Evolutionary conservation across 2,113 vertebrate genomes (phyloP).

Genomic region (Candoia aspera): DNA sequence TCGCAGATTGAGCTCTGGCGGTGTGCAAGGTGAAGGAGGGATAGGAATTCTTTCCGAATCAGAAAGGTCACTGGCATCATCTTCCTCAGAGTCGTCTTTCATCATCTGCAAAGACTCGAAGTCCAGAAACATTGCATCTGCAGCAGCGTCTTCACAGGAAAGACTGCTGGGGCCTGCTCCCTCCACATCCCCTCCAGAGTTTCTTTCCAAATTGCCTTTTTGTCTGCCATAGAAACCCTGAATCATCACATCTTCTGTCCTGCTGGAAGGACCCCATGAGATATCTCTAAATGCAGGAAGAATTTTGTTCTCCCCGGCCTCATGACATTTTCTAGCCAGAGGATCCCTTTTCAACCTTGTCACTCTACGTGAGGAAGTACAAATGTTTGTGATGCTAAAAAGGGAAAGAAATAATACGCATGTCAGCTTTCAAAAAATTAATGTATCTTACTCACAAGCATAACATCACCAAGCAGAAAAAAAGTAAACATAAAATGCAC

Average conservation of each 20-base stretch:
- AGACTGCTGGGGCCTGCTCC: constrained; percentile 26
- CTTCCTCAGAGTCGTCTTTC: constrained; percentile 79
- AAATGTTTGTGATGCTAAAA: constrained; percentile 46
- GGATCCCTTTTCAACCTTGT: constrained; percentile 53
- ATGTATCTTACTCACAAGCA: background rate
- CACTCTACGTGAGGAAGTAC: constrained; percentile 46
- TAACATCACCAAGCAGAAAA: background rate
- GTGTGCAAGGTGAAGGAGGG: constrained; percentile 66
- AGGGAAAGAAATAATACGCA: constrained; percentile 19
- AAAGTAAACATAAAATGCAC: background rate
- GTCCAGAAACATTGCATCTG: constrained; percentile 68
- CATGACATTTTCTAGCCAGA: constrained; percentile 47
- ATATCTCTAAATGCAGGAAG: constrained; percentile 34
- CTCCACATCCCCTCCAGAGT: background rate
- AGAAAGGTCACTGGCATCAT: constrained; percentile 88
- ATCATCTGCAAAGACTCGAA: constrained; percentile 68
- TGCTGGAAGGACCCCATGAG: background rate
- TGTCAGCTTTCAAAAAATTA: constrained; percentile 29
- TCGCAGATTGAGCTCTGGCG: constrained; percentile 83
- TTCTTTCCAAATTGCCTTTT: constrained; percentile 18
- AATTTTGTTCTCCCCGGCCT: constrained; percentile 12
- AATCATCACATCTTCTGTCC: background rate
- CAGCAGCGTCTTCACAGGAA: constrained; percentile 45
- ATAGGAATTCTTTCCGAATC: constrained; percentile 82
- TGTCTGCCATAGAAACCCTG: constrained; percentile 25